Base-by-base conservation (phyloP, 2,113 vertebrate species). In the Eurypyga helias region DNA sequence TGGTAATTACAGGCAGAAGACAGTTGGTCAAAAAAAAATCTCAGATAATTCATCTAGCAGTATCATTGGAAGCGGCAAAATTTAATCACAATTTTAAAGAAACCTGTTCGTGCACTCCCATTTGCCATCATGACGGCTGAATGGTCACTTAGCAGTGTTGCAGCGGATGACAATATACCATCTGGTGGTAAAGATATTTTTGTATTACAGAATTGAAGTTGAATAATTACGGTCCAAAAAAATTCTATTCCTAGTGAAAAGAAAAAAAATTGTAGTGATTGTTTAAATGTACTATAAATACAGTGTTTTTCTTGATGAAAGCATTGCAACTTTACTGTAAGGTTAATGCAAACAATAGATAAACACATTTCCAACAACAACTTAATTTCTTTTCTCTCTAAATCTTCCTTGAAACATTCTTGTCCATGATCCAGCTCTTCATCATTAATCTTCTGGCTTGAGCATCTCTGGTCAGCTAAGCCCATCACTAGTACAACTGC, bases 391-490 rank as follows among this genome's bases (percentile, higher is more conserved):
- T 16, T 9, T 52, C 41, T 84, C 21, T 84, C 49, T 58, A 52
- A 52, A 91, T 24, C 62, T 46, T 76, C 34, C 60, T 76, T 66
- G 83, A 88, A 80, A 61, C 9, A 80, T 31, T 83, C 52, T 49
- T 65, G 45, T 72, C 48, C 21, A 34, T 29, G 33, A 65, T 65
- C 29, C 45, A 88, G 58, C 19, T 49, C 55, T 95, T 85, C 34
- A 58, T 38, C 66, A 86, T 65, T 65, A 65, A 83, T 90, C 72
- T 93, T 88, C 45, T 89, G 46, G 6, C 93, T 80, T 80, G 26
- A 81, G 54, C 48, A 90, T 48, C 78, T 87, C 75, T 92, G 92
- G 85, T 66, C 83, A 95, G 58, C 90, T 96, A 80, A 92, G 31
- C 49, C 58, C 75, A 49, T 88, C 82, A 73, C 36, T 61, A 61